Evolutionary conservation across 1,140 invertebrate species (phyloP).

Genomic region (Drosophila fuyamai): DNA sequence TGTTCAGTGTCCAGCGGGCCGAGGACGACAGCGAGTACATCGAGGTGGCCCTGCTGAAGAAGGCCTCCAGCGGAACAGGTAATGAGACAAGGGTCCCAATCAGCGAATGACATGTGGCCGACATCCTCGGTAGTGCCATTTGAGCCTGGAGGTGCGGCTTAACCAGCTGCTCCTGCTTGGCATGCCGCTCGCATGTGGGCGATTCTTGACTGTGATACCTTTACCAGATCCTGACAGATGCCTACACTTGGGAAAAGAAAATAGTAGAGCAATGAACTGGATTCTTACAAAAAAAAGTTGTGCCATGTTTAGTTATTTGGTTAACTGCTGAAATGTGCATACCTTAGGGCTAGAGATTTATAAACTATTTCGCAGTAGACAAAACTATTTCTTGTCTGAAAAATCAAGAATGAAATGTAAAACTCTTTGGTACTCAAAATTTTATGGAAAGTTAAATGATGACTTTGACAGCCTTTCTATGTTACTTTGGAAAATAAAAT

Average conservation of each 20-base stretch:
- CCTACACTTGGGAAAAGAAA: conserved; percentile 2
- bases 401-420: no score
- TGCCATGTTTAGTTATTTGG: no score
- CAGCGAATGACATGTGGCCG: conserved; percentile 9
- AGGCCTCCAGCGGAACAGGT: conserved; percentile 71
- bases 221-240: conserved; percentile 4
- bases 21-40: conserved; percentile 82
- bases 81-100: conserved; percentile 28
- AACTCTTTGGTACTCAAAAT: neutral
- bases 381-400: no score
- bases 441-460: no score
- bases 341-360: no score
- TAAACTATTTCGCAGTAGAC: no score
- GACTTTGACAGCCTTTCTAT: no score
- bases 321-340: no score
- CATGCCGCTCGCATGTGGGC: conserved; percentile 29
- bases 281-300: no score
- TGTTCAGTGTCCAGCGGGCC: conserved; percentile 83
- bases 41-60: conserved; percentile 81
- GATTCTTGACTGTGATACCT: conserved; percentile 31
- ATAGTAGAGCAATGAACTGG: no score
- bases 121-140: conserved; percentile 1
- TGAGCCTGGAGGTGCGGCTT: neutral
- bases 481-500: no score
- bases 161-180: conserved; percentile 32